Evolutionary conservation across 2,888 invertebrate species (phyloP).

Genomic region (Melinaea marsaeus): DNA sequence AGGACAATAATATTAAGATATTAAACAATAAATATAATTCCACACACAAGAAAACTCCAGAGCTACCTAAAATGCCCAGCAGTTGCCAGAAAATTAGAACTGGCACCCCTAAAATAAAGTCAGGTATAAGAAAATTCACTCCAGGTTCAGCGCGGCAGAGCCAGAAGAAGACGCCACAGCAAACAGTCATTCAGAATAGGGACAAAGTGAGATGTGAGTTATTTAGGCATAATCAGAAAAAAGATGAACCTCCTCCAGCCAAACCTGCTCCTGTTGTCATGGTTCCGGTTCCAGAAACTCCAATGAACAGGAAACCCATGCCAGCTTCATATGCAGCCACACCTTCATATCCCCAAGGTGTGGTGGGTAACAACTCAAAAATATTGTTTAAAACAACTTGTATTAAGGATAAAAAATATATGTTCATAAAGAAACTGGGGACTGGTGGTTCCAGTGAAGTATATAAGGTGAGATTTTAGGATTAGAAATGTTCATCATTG

Average conservation of each 20-base stretch:
- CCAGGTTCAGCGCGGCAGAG: conserved; percentile 55
- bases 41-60: conserved; percentile 52
- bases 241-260: conserved; percentile 35
- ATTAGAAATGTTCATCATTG: no score
- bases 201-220: conserved; percentile 65
- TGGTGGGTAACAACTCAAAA: conserved; percentile 50
- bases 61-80: conserved; percentile 41
- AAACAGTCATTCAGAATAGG: conserved; percentile 47
- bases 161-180: conserved; percentile 54
- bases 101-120: conserved; percentile 62
- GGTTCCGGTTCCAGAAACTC: conserved; percentile 53
- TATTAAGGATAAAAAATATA: conserved; percentile 86
- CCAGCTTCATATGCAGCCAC: conserved; percentile 58
- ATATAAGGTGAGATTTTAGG: conserved; percentile 62
- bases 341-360: conserved; percentile 66
- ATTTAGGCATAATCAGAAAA: conserved; percentile 46
- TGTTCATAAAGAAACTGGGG: conserved; percentile 86
- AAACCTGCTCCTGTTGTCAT: conserved; percentile 16
- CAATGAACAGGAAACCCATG: conserved; percentile 51
- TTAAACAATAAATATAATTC: conserved; percentile 37
- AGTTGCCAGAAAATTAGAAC: conserved; percentile 51
- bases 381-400: conserved; percentile 70
- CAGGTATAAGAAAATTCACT: conserved; percentile 61
- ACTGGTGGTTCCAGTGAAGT: conserved; percentile 95
- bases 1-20: conserved; percentile 40